Evolutionary conservation across 2,797 vertebrate species (phyloP), one percentile per base, ranked within the genome.

Genomic region (Fistularia tabacaria): DNA sequence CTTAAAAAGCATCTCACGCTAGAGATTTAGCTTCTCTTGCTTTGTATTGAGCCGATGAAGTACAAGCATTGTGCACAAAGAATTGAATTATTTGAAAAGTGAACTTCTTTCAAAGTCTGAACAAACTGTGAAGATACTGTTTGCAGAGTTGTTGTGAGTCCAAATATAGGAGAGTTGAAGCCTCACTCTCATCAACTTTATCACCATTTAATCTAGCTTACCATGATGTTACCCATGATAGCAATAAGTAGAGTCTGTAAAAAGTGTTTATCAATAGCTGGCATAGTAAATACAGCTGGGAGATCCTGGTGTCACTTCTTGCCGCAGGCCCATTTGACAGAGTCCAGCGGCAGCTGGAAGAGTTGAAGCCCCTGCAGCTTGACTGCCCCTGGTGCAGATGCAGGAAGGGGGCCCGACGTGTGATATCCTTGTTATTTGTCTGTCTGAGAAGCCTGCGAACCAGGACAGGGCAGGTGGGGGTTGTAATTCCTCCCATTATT

Each of bases 351-450:
- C 80, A 69, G 45, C 59, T 76, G 70, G 60, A 62, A 79, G 72
- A 78, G 59, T 73, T 42, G 51, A 60, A 74, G 59, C 71, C 74
- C 76, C 76, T 66, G 79, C 80, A 79, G 83, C 81, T 77, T 76
- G 59, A 54, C 38, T 6, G 49, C 60, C 66, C 61, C 10, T 44
- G 51, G 59, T 66, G 59, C 63, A 71, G 79, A 79, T 59, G 69
- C 83, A 90, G 85, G 85, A 89, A 88, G 74, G 69, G 77, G 57
- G 64, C 69, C 71, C 58, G 64, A 70, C 64, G 53, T 51, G 59
- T 39, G 44, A 73, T 76, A 79, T 85, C 53, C 69, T 72, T 85
- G 75, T 88, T 85, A 85, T 82, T 86, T 77, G 66, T 83, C 80
- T 76, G 80, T 85, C 82, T 84, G 83, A 80, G 72, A 72, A 77